Evolutionary conservation across 1,140 invertebrate genomes (phyloP), one percentile per base, ranked within the genome.

Genomic region (Watersipora subatra): DNA sequence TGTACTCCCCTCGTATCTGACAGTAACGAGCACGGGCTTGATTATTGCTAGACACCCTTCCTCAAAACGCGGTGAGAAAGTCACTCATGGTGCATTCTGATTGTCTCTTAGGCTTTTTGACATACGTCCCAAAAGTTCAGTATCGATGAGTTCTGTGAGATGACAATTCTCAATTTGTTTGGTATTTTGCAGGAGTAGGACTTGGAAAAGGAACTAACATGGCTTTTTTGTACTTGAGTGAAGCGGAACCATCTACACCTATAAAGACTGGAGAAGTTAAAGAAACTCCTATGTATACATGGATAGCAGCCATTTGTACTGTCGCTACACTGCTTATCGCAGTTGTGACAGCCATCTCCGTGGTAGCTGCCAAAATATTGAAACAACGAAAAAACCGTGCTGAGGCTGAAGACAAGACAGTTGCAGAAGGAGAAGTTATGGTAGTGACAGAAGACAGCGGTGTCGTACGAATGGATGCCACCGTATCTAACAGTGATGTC

Each of bases 181-280:
- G n/a, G n/a, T n/a, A n/a, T 15, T 62, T 69, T 0, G 71, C 67
- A 0, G 68, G 75, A 2, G 76, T 75, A 3, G 29, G 69, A 19
- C 63, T 67, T 57, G 76, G 73, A 20, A 69, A 69, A 61, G 78
- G 79, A 2, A 78, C 76, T n/a, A 80, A 81, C 67, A 78, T 80
- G 72, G 73, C 74, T 25, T 66, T 70, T 28, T 67, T 80, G 17
- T 62, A 73, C 27, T 62, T 73, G 22, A 63, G 73, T 28, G 66
- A 70, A 17, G 61, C 68, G 22, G 62, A 46, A 12, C 7, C n/a
- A n/a, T 46, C 34, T 7, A 12, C 34, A 12, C 34, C 34, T 46
- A n/a, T n/a, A n/a, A n/a, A n/a, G n/a, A n/a, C n/a, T n/a, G n/a
- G n/a, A n/a, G n/a, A n/a, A n/a, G n/a, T n/a, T n/a, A n/a, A n/a